These are phyloP conservation scores for Nebria ingens DNA, from an alignment of 1,140 invertebrate species.

Conservation along the genomic window DNA sequence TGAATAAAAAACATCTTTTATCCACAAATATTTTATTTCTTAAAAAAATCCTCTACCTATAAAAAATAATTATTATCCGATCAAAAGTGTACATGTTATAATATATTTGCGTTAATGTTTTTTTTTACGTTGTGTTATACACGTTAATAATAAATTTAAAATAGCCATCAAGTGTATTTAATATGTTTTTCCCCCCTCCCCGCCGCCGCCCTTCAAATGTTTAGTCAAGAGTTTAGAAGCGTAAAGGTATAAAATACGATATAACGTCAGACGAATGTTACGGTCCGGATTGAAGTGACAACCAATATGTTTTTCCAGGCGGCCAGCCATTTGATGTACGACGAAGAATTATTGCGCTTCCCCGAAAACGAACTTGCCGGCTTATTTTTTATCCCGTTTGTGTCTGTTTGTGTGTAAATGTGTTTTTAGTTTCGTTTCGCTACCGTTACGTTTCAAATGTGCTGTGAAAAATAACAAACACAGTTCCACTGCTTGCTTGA, in stretches of 20 bases:
- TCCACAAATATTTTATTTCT: background rate
- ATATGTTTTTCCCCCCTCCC: no score
- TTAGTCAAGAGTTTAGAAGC: slow-evolving; percentile 13
- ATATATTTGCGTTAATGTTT: background rate
- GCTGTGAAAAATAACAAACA: slow-evolving; percentile 29
- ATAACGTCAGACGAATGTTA: slow-evolving; percentile 25
- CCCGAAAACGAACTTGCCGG: slow-evolving; percentile 22
- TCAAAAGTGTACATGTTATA: no score
- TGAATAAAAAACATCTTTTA: background rate
- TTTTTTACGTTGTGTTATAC: background rate
- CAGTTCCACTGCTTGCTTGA: slow-evolving; percentile 10
- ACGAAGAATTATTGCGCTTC: slow-evolving; percentile 26
- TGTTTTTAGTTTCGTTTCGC: slow-evolving; percentile 14
- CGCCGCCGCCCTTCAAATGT: no score
- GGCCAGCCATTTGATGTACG: slow-evolving; percentile 29
- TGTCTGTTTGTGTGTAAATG: background rate
- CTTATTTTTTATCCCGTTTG: slow-evolving; percentile 12
- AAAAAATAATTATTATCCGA: no score
- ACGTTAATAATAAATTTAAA: background rate
- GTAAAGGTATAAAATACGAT: slow-evolving; percentile 20
- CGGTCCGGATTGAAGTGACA: slow-evolving; percentile 27
- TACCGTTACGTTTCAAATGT: slow-evolving; percentile 25
- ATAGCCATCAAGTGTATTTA: background rate
- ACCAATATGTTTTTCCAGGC: slow-evolving; percentile 32
- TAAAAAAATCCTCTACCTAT: no score